phyloP scores from a whole-genome alignment of 2,797 vertebrate species.

The Pampus argenteus region DNA sequence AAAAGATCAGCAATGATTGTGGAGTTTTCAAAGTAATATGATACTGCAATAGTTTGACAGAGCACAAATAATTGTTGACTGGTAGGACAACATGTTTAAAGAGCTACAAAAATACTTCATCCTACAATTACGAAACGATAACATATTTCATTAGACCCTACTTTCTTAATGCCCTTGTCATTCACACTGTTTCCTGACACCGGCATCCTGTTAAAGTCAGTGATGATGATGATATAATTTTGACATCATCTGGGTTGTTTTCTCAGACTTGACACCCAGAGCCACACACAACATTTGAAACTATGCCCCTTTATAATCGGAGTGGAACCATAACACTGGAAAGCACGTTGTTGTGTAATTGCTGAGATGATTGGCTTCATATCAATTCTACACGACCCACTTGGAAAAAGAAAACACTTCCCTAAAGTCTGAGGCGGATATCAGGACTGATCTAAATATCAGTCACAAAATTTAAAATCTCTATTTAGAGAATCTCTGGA shows the following conservation, averaged over 20 bases:
- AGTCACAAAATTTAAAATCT: background rate
- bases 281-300: too few species aligned
- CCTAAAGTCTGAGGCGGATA: background rate
- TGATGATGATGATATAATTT: background rate
- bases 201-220: background rate
- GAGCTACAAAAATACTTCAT: background rate
- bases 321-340: background rate
- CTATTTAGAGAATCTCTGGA: background rate
- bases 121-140: background rate
- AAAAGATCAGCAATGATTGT: background rate
- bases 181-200: background rate
- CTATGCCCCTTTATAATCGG: too few species aligned
- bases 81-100: background rate
- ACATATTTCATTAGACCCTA: background rate
- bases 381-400: background rate
- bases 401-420: background rate
- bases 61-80: background rate
- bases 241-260: background rate
- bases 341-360: conserved; percentile 2
- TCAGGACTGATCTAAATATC: background rate
- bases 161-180: too few species aligned
- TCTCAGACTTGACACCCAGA: background rate
- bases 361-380: background rate
- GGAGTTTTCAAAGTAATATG: background rate
- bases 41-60: background rate